phyloP scores from a whole-genome alignment of 2,113 vertebrate species.

The Fregetta grallaria region DNA sequence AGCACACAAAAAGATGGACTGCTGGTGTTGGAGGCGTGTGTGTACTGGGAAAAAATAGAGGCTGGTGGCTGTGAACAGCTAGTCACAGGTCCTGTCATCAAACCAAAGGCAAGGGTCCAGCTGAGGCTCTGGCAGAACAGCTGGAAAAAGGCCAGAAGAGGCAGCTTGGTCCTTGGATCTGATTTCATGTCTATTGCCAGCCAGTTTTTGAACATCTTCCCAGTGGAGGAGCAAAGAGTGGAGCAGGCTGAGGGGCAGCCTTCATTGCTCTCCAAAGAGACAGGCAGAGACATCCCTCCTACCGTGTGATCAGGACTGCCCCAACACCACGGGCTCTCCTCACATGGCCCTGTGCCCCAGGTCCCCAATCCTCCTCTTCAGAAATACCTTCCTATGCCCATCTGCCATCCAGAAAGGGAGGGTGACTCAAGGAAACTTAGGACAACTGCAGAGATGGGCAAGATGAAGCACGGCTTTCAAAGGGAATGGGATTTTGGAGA shows the following conservation, averaged over 20 bases:
- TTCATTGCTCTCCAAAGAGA: background rate
- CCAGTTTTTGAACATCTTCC: background rate
- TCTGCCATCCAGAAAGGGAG: background rate
- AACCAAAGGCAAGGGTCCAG: background rate
- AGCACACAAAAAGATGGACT: background rate
- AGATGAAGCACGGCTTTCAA: background rate
- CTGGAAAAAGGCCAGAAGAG: background rate
- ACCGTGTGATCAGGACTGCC: background rate
- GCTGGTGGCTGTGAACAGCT: background rate
- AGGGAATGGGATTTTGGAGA: background rate
- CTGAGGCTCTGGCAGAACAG: background rate
- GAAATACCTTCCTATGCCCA: background rate
- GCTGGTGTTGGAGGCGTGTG: accelerated
- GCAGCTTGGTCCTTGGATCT: background rate
- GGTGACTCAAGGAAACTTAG: background rate
- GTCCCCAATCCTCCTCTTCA: background rate
- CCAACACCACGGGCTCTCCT: background rate
- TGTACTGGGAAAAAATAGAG: background rate
- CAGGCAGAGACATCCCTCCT: background rate
- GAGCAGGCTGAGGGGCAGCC: background rate
- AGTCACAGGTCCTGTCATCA: background rate
- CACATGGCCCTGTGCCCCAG: background rate
- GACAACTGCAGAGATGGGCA: background rate
- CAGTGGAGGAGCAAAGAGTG: background rate
- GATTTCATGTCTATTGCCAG: background rate